Conservation (phyloP, 2,797 vertebrate genomes). For the Acropternis orthonyx region DNA sequence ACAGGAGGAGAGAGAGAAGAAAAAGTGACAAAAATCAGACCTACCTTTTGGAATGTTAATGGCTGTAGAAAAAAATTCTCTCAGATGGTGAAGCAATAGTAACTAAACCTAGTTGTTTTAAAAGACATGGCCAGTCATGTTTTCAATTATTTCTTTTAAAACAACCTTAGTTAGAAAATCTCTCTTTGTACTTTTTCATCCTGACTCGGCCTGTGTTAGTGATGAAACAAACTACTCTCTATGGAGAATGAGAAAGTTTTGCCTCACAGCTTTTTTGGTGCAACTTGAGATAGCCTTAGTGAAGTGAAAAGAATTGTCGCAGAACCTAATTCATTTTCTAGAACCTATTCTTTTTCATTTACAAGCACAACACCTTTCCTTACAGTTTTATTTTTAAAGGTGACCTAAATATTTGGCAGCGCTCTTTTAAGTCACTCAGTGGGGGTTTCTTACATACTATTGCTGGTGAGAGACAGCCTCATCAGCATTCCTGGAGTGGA, state of each 20-base stretch:
- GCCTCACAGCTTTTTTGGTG: neutral
- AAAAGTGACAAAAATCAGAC: neutral
- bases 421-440: neutral
- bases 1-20: neutral
- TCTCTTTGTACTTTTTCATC: neutral
- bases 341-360: slow-evolving; percentile 27
- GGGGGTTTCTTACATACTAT: neutral
- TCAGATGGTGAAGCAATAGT: neutral
- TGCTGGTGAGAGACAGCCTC: neutral
- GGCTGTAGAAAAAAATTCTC: neutral
- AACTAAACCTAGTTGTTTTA: neutral
- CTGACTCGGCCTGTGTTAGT: neutral
- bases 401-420: slow-evolving; percentile 26
- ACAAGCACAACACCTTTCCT: slow-evolving; percentile 11
- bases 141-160: neutral
- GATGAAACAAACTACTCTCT: neutral
- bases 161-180: neutral
- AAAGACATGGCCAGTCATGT: neutral
- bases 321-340: neutral
- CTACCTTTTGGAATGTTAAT: neutral
- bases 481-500: neutral
- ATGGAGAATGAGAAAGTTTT: neutral
- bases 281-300: neutral
- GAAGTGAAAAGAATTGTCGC: slow-evolving; percentile 2
- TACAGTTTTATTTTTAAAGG: slow-evolving; percentile 34